Evolutionary conservation across 2,797 vertebrate species (phyloP).

Genomic region (Pogoniulus pusillus): DNA sequence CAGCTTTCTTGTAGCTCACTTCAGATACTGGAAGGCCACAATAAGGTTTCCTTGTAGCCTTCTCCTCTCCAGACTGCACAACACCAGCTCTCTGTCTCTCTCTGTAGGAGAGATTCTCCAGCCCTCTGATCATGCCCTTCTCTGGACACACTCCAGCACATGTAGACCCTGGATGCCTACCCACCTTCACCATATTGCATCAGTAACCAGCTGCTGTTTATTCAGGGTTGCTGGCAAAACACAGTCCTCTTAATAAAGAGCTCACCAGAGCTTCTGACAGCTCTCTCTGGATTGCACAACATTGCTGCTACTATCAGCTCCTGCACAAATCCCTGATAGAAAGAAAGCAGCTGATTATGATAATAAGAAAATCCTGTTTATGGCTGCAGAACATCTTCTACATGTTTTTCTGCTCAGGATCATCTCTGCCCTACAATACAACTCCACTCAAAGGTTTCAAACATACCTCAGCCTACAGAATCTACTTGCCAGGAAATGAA

Average conservation of each 20-base stretch:
- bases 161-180: not conserved
- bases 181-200: not conserved
- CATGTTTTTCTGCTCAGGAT: not conserved
- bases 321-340: not conserved
- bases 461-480: not conserved
- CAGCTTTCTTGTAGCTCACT: no score
- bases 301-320: not conserved
- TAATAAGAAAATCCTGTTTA: not conserved
- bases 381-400: not conserved
- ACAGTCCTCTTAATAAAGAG: not conserved
- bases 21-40: no score
- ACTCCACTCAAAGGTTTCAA: not conserved
- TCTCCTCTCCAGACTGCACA: no score
- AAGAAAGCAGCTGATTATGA: not conserved
- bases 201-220: not conserved
- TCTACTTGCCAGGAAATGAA: not conserved
- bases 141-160: no score
- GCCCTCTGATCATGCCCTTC: no score
- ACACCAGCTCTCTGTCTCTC: no score
- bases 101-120: no score
- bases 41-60: no score
- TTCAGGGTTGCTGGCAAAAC: not conserved
- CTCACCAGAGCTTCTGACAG: not conserved
- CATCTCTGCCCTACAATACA: not conserved
- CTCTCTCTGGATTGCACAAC: not conserved